Evolutionary conservation across 2,888 invertebrate species (phyloP).

Genomic region (Lysandra coridon): DNA sequence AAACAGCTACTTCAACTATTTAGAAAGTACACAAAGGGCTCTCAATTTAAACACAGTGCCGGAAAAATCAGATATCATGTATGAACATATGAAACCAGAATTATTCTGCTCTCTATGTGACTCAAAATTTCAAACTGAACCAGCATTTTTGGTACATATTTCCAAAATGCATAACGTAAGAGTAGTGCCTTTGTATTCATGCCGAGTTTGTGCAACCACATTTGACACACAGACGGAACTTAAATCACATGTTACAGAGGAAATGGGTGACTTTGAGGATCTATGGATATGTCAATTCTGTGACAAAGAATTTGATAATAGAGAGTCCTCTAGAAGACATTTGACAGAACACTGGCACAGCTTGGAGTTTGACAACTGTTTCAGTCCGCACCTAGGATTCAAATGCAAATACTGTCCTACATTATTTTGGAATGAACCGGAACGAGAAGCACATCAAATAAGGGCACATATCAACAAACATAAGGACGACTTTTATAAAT

Average conservation of each 20-base stretch:
- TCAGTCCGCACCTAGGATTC: slow-evolving; percentile 73
- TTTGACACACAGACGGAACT: slow-evolving; percentile 63
- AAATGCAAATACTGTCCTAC: slow-evolving; percentile 73
- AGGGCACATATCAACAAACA: slow-evolving; percentile 59
- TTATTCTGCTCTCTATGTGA: slow-evolving; percentile 61
- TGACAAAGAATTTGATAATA: slow-evolving; percentile 68
- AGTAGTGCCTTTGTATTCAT: slow-evolving; percentile 58
- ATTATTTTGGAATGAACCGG: slow-evolving; percentile 75
- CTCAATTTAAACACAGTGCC: slow-evolving; percentile 58
- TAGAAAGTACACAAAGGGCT: slow-evolving; percentile 51
- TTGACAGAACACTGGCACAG: slow-evolving; percentile 61
- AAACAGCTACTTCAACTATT: slow-evolving; percentile 67
- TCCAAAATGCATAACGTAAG: slow-evolving; percentile 65
- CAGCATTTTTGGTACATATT: slow-evolving; percentile 58
- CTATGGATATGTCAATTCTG: slow-evolving; percentile 78
- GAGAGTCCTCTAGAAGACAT: slow-evolving; percentile 60
- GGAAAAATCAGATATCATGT: slow-evolving; percentile 55
- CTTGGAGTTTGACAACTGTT: slow-evolving; percentile 66
- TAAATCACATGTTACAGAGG: slow-evolving; percentile 55
- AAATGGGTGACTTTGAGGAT: slow-evolving; percentile 66
- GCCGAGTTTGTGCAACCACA: slow-evolving; percentile 64
- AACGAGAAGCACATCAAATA: slow-evolving; percentile 69
- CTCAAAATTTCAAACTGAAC: slow-evolving; percentile 49
- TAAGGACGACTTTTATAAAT: slow-evolving; percentile 66
- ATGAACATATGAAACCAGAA: slow-evolving; percentile 51